phyloP scores from a whole-genome alignment of 2,888 invertebrate genomes.

The Temnothorax rugatulus region DNA sequence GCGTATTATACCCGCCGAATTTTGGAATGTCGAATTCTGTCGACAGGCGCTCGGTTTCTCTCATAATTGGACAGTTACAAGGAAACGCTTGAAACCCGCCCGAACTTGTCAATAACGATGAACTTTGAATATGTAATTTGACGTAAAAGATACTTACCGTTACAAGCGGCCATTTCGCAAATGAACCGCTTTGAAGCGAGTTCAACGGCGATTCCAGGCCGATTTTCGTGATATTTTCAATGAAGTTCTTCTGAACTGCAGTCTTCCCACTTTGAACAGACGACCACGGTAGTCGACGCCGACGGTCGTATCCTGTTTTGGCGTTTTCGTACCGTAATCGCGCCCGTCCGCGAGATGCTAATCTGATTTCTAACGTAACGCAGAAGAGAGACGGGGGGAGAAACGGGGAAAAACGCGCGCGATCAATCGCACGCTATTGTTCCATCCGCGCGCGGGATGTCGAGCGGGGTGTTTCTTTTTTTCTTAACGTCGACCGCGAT shows the following conservation, averaged over 20 bases:
- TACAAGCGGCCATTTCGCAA: not conserved
- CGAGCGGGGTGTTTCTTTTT: slow-evolving; percentile 33
- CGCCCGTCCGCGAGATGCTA: not conserved
- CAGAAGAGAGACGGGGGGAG: not conserved
- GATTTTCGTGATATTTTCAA: not conserved
- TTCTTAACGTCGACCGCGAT: slow-evolving; percentile 33
- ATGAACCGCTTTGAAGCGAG: not conserved
- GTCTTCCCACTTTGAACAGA: not conserved
- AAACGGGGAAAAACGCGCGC: slow-evolving; percentile 46
- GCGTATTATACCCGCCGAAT: slow-evolving; percentile 41
- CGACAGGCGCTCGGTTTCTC: slow-evolving; percentile 33
- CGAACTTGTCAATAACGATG: slow-evolving; percentile 16
- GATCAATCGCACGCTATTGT: slow-evolving; percentile 57
- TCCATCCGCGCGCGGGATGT: not conserved
- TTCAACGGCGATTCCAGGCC: not conserved
- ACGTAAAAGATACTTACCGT: slow-evolving; percentile 16
- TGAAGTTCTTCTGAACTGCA: too few relatives aligned
- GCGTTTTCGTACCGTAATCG: slow-evolving; percentile 1
- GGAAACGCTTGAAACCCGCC: slow-evolving; percentile 11
- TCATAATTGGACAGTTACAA: slow-evolving; percentile 39
- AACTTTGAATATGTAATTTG: not conserved
- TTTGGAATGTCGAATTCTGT: slow-evolving; percentile 49
- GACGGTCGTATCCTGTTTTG: slow-evolving; percentile 12
- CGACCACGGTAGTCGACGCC: not conserved
- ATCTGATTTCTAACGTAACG: slow-evolving; percentile 26